Base-by-base conservation (phyloP, 2,888 invertebrate species). In the Amblyjoppa proteus region DNA sequence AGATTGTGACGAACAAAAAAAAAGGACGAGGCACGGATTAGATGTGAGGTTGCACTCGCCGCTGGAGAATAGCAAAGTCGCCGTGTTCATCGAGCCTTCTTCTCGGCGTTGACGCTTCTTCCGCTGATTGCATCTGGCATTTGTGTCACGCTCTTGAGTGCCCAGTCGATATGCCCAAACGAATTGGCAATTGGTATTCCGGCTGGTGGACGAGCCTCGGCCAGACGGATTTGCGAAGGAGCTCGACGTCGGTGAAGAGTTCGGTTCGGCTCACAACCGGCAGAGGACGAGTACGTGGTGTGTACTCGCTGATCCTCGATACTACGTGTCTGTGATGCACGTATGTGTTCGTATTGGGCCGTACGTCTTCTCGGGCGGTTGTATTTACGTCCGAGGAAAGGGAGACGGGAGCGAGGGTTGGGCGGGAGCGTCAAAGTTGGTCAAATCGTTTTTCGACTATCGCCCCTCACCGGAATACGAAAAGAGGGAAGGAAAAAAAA, bases 71-170 rank as follows among this genome's bases (percentile, higher is more conserved):
- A 20, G 49, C 6, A 45, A 25, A 49, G 68, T 73, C 58, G 78
- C 51, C 56, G 71, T 73, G 79, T 87, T 9, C 41, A 53, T 28
- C 28, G 20, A 66, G 61, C 41, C 69, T 45, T 69, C 41, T 68
- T 71, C 28, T 71, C 49, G 51, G 7, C 41, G 34, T 49, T 66
- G 73, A 76, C 77, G 66, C 68, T 79, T 75, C 74, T 81, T 71
- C 68, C 80, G 84, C 87, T 94, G 94, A 94, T 94, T 94, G 92
- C 94, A 94, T 94, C 93, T 92, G 91, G 94, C 93, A 94, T 94
- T 94, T 94, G 92, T 93, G 94, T 94, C 94, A 94, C 94, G 93
- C 93, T 90, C 92, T 92, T 92, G 93, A 94, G 93, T 93, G 91
- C 91, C 92, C 90, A 92, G 93, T 92, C 94, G 94, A 94, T 94